Conservation (phyloP, 2,797 vertebrate species). For the Pitangus sulphuratus region DNA sequence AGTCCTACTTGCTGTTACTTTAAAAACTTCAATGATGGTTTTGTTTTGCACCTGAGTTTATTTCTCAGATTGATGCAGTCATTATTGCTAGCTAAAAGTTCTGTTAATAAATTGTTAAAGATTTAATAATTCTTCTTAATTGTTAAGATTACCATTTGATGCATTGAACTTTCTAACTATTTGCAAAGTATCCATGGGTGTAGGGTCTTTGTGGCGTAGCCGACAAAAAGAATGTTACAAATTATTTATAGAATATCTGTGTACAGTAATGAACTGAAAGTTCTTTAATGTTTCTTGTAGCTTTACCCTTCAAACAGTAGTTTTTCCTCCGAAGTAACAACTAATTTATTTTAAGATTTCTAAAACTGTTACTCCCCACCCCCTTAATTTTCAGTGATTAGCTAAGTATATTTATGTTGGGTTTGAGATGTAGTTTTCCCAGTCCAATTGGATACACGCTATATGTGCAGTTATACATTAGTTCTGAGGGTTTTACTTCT, state of each 20-base stretch:
- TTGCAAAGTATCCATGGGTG: background rate
- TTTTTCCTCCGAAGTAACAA: background rate
- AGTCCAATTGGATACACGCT: fast-evolving
- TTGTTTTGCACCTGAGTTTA: background rate
- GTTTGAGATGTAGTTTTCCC: background rate
- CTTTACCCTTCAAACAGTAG: background rate
- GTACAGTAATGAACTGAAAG: background rate
- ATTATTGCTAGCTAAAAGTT: background rate
- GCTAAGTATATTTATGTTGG: background rate
- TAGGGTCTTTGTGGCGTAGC: background rate
- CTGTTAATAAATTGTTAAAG: fast-evolving
- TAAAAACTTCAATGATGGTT: background rate
- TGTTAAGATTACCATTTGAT: background rate
- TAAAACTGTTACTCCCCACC: background rate
- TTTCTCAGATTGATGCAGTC: background rate
- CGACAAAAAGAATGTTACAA: background rate
- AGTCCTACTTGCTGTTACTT: background rate
- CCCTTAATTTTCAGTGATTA: background rate
- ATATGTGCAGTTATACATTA: fast-evolving
- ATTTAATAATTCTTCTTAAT: background rate
- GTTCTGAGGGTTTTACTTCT: background rate
- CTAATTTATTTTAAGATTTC: background rate
- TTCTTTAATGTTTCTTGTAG: background rate
- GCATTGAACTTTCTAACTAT: background rate
- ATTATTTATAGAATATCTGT: background rate